Base-by-base conservation (phyloP, 2,113 vertebrate genomes). In the Cynopterus brachyotis region DNA sequence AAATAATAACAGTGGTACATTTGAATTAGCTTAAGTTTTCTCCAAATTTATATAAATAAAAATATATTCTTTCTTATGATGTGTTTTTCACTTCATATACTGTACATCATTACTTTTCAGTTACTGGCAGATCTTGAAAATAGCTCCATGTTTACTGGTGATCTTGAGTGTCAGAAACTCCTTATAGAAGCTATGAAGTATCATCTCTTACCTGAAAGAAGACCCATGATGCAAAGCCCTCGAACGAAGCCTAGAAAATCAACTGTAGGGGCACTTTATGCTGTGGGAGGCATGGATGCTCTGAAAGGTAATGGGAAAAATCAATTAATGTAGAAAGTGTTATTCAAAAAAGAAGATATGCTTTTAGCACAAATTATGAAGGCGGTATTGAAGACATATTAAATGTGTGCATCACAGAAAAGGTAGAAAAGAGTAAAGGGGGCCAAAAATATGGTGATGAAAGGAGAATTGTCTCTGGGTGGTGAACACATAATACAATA, bases 161-260 rank as follows among this genome's bases (percentile, higher is more conserved):
- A 99, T 94, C 98, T 99, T 75, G 99, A 99, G 95, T 99, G 99
- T 95, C 99, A 99, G 97, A 99, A 99, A 60, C 99, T 99, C 6
- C 98, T 99, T 8, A 99, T 99, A 99, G 99, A 99, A 98, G 99
- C 99, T 67, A 99, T 99, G 99, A 99, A 99, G 94, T 99, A 99
- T 84, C 99, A 99, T 89, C 99, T 99, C 3, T 98, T 99, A 81
- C 99, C 99, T 5, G 99, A 99, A 83, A 99, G 99, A 92, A 98
- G 99, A 16, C 99, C 99, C 8, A 99, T 99, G 99, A 99, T 99
- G 98, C 99, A 99, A 96, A 99, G 99, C 81, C 99, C 99, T 28
- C 98, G 99, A 79, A 99, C 99, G 2, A 99, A 99, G 97, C 99
- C 99, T 5, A 99, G 99, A n/a, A 99, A 99, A 98, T 99, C 99